Percentiles rank a stretch among this genome's conserved stretches.
Conservation (phyloP, 2,888 invertebrate species). For the Pilophorus perplexus region DNA sequence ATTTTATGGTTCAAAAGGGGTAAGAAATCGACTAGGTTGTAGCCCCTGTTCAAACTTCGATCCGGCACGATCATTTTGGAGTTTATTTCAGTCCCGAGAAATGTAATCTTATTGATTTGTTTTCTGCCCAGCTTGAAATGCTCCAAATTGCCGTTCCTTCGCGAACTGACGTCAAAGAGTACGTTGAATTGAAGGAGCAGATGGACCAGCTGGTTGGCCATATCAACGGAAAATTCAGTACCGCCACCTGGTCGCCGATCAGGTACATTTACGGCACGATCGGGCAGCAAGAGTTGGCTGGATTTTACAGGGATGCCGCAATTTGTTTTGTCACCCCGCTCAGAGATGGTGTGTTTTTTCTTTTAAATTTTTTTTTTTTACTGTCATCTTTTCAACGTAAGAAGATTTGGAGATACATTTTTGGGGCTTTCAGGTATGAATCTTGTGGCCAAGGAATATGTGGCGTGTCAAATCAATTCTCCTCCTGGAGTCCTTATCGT, state of each 20-base stretch:
- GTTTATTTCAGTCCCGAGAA: too few species aligned
- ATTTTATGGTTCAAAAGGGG: background rate
- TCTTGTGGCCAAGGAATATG: conserved; percentile 87
- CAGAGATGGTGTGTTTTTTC: conserved; percentile 63
- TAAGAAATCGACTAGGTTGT: background rate
- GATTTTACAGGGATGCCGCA: conserved; percentile 81
- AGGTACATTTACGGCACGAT: conserved; percentile 86
- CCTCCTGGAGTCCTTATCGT: conserved; percentile 83
- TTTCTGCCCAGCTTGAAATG: conserved; percentile 60
- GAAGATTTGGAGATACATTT: too few species aligned
- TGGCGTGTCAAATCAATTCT: conserved; percentile 84
- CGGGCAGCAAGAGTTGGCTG: conserved; percentile 80
- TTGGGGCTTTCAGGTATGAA: conserved; percentile 69
- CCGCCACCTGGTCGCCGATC: conserved; percentile 90
- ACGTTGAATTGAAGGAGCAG: conserved; percentile 84
- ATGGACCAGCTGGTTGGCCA: conserved; percentile 85
- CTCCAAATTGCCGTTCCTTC: conserved; percentile 87
- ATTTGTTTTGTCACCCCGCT: conserved; percentile 85
- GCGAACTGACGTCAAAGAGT: conserved; percentile 84
- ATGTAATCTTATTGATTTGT: too few species aligned
- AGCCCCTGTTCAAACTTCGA: too few species aligned
- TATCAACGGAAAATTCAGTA: conserved; percentile 85
- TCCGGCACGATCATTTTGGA: too few species aligned
- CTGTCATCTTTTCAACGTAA: too few species aligned
- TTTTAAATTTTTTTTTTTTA: too few species aligned